Conservation (phyloP, 2,888 invertebrate species). For the Xiphydria camelus region DNA sequence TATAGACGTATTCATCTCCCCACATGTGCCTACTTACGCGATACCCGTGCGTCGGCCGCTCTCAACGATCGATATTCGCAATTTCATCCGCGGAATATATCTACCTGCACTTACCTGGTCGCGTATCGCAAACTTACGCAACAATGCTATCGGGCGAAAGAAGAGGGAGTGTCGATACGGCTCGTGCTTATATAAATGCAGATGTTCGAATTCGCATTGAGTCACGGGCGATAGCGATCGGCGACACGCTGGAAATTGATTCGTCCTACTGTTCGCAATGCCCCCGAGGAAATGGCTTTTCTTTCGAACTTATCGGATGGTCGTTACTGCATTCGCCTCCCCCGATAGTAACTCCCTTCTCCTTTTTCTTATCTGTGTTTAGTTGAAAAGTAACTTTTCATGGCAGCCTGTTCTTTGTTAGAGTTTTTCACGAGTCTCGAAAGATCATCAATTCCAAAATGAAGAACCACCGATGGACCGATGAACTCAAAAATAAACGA, state of each 20-base stretch:
- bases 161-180: too few species aligned
- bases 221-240: constrained; percentile 5
- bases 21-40: too few species aligned
- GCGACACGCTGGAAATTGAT: constrained; percentile 12
- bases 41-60: constrained; percentile 13
- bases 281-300: constrained; percentile 19
- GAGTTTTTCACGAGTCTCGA: too few species aligned
- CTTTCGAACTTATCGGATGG: constrained; percentile 19
- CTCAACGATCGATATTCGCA: constrained; percentile 40
- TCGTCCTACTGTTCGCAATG: constrained; percentile 6
- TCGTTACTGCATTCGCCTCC: neutral
- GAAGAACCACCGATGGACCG: too few species aligned
- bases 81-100: constrained; percentile 29
- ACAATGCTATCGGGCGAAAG: constrained; percentile 8
- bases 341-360: too few species aligned
- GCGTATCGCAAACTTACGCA: constrained; percentile 25
- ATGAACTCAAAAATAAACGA: too few species aligned
- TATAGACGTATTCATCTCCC: too few species aligned
- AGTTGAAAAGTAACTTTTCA: too few species aligned
- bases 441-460: too few species aligned
- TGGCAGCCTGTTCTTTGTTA: too few species aligned
- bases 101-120: constrained; percentile 11
- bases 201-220: constrained; percentile 20
- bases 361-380: too few species aligned
- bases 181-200: constrained; percentile 31